Conservation (phyloP, 2,888 invertebrate species). For the Pollenia amentaria region DNA sequence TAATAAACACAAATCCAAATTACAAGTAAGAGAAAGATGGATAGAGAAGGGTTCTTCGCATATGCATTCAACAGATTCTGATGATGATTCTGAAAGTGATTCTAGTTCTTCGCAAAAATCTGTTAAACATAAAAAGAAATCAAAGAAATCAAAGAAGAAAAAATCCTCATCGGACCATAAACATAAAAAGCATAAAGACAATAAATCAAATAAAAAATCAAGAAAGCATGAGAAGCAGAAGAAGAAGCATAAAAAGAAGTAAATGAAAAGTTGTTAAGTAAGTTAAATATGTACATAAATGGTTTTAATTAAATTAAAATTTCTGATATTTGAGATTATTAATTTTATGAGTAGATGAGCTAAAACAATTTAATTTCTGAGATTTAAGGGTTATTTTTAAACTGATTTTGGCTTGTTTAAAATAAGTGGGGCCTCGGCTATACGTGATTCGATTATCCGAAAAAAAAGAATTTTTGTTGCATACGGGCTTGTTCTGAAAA, state of each 20-base stretch:
- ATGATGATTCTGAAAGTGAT: constrained; percentile 23
- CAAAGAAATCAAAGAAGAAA: constrained; percentile 70
- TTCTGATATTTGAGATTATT: neutral
- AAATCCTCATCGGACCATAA: constrained; percentile 58
- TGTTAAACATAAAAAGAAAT: constrained; percentile 63
- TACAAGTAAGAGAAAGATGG: constrained; percentile 57
- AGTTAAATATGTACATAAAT: neutral
- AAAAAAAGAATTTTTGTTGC: too few relatives aligned
- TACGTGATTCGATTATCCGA: too few relatives aligned
- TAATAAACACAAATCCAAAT: constrained; percentile 63
- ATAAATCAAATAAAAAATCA: constrained; percentile 64
- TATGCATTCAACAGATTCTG: constrained; percentile 26
- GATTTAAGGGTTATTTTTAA: too few relatives aligned
- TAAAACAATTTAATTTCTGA: too few relatives aligned
- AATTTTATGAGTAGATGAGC: too few relatives aligned
- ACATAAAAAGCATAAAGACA: constrained; percentile 65
- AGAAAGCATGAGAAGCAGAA: constrained; percentile 67
- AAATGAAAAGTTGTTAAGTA: constrained; percentile 36
- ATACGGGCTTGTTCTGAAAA: too few relatives aligned
- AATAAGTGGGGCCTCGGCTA: too few relatives aligned
- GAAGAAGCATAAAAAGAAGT: constrained; percentile 72
- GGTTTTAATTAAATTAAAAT: neutral
- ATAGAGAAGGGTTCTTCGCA: constrained; percentile 46
- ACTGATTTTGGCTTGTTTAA: too few relatives aligned
- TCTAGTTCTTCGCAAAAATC: neutral